These are phyloP conservation scores for Benthosema pterotum DNA, from an alignment of 2,797 vertebrate genomes.

Conservation along the genomic window DNA sequence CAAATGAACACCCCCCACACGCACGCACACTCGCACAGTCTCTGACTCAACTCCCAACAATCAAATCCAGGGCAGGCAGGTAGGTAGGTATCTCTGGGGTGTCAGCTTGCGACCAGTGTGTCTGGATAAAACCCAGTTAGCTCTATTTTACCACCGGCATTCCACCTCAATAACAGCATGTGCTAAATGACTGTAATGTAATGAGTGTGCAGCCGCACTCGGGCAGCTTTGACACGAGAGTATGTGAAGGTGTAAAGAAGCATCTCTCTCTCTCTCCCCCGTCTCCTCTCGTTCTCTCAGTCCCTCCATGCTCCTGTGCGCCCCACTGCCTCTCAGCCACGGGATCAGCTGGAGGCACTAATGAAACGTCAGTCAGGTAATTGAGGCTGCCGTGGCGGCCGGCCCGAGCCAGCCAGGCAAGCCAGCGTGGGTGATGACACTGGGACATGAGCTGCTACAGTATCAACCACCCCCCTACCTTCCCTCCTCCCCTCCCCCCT, in stretches of 20 bases:
- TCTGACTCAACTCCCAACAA: constrained; percentile 21
- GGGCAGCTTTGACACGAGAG: constrained; percentile 70
- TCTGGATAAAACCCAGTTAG: constrained; percentile 52
- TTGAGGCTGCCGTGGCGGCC: constrained; percentile 77
- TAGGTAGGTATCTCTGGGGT: constrained; percentile 31
- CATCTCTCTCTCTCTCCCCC: constrained; percentile 24
- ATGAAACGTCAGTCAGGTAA: constrained; percentile 86
- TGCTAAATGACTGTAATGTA: constrained; percentile 76
- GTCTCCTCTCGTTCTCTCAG: constrained; percentile 34
- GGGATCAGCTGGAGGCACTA: constrained; percentile 84
- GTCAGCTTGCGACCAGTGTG: constrained; percentile 48
- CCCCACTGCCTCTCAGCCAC: constrained; percentile 76
- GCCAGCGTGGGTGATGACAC: constrained; percentile 73
- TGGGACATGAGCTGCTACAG: constrained; percentile 55
- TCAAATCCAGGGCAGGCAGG: constrained; percentile 36
- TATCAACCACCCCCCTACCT: constrained; percentile 40
- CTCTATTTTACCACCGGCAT: constrained; percentile 66
- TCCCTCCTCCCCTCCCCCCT: constrained; percentile 55
- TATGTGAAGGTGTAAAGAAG: constrained; percentile 72
- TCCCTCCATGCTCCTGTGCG: constrained; percentile 66
- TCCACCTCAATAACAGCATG: constrained; percentile 67
- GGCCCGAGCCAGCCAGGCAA: constrained; percentile 68
- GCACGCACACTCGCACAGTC: not conserved
- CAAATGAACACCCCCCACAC: too few relatives aligned
- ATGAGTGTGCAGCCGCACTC: constrained; percentile 71